phyloP scores from a whole-genome alignment of 2,113 vertebrate genomes.

The Phoenicopterus ruber region DNA sequence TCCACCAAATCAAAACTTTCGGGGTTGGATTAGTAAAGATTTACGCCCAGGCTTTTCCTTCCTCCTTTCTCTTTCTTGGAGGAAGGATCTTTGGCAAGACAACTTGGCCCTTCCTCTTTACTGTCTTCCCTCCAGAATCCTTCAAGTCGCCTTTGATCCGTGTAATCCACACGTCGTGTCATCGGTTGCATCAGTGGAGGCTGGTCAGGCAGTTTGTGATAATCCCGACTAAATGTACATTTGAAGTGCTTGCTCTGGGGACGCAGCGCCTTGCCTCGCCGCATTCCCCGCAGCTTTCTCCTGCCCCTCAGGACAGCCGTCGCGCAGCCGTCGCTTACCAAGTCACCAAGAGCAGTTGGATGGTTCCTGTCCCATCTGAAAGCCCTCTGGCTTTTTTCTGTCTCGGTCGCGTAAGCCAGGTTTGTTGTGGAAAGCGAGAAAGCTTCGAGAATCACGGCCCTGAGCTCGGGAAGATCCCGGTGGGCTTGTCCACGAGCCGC shows the following conservation, averaged over 20 bases:
- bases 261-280: fast-evolving
- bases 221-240: constrained; percentile 18
- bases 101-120: background rate
- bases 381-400: background rate
- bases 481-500: background rate
- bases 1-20: background rate
- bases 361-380: background rate
- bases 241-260: background rate
- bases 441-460: background rate
- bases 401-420: fast-evolving
- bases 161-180: background rate
- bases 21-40: background rate
- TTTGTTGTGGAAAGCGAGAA: background rate
- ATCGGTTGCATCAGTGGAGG: background rate
- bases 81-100: background rate
- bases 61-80: background rate
- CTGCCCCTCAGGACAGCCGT: background rate
- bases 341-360: background rate
- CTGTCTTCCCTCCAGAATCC: background rate
- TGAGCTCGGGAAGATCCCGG: background rate
- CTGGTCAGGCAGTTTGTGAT: background rate
- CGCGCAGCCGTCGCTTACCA: background rate
- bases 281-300: background rate
- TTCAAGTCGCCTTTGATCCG: constrained; percentile 1
- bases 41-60: background rate